Evolutionary conservation across 2,888 invertebrate species (phyloP).

Genomic region (Rhorus exstirpatorius): DNA sequence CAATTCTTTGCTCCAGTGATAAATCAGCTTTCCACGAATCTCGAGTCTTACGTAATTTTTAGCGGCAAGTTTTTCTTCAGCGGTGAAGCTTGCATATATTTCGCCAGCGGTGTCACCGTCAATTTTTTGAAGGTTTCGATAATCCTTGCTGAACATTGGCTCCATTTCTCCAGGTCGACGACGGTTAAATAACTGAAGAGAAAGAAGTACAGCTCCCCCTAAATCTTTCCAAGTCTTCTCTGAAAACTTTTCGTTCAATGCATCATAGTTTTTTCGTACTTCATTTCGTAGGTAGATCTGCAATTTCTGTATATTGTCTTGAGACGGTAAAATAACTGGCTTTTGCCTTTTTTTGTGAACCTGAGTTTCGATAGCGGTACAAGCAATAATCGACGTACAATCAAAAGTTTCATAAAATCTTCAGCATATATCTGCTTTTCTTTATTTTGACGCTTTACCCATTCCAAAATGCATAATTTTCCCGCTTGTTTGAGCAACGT

Average conservation of each 20-base stretch:
- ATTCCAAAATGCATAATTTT: conserved; percentile 52
- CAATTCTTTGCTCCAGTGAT: conserved; percentile 43
- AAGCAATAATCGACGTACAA: conserved; percentile 31
- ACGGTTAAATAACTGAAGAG: conserved; percentile 70
- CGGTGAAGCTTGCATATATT: conserved; percentile 29
- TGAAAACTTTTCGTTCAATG: conserved; percentile 45
- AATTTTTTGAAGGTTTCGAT: conserved; percentile 43
- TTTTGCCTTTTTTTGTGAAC: conserved; percentile 35
- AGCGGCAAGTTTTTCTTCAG: conserved; percentile 32
- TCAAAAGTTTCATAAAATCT: conserved; percentile 64
- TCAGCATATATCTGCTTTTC: conserved; percentile 59
- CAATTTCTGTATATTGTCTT: conserved; percentile 57
- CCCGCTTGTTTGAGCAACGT: conserved; percentile 65
- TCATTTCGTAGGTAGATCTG: conserved; percentile 38
- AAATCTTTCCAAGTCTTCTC: conserved; percentile 42
- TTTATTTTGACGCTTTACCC: conserved; percentile 56
- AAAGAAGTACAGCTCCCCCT: conserved; percentile 34
- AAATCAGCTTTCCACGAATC: conserved; percentile 67
- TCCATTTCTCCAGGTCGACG: conserved; percentile 71
- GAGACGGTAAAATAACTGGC: conserved; percentile 48
- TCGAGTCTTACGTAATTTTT: conserved; percentile 44
- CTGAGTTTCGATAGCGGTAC: conserved; percentile 63
- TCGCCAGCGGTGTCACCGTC: conserved; percentile 45
- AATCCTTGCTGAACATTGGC: conserved; percentile 60
- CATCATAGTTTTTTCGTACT: conserved; percentile 19